Conservation (phyloP, 2,113 vertebrate genomes). For the Crotalus viridis region DNA sequence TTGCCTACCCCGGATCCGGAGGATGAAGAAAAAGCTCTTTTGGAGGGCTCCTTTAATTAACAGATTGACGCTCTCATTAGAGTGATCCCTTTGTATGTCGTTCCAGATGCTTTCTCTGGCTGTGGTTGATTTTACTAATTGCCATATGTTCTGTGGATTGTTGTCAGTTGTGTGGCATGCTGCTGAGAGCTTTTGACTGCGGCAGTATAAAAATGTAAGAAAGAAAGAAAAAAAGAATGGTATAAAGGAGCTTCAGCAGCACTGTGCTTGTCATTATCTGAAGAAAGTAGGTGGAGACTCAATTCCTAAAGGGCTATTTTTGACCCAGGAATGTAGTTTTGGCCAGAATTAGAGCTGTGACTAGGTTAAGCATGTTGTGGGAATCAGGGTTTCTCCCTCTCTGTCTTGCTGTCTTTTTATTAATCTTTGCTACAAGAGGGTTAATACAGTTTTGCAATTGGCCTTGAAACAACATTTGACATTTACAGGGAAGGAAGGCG, state of each 20-base stretch:
- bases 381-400: neutral
- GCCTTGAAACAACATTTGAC: neutral
- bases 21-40: neutral
- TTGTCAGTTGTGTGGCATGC: neutral
- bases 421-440: neutral
- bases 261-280: neutral
- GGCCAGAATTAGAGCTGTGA: neutral
- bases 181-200: neutral
- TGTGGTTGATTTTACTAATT: neutral
- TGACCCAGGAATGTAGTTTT: neutral
- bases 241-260: neutral
- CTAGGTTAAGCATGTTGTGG: neutral
- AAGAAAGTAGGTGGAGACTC: neutral
- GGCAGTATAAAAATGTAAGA: neutral
- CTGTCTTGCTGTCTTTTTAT: neutral
- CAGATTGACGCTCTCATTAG: neutral
- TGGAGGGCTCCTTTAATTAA: neutral
- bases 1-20: neutral
- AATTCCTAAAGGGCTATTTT: neutral
- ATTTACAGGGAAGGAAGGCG: neutral
- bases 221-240: neutral
- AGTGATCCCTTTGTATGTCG: neutral
- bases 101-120: neutral
- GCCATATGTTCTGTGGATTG: neutral
- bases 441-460: neutral